Evolutionary conservation across 1,140 invertebrate genomes (phyloP).

Genomic region (Cherax destructor): DNA sequence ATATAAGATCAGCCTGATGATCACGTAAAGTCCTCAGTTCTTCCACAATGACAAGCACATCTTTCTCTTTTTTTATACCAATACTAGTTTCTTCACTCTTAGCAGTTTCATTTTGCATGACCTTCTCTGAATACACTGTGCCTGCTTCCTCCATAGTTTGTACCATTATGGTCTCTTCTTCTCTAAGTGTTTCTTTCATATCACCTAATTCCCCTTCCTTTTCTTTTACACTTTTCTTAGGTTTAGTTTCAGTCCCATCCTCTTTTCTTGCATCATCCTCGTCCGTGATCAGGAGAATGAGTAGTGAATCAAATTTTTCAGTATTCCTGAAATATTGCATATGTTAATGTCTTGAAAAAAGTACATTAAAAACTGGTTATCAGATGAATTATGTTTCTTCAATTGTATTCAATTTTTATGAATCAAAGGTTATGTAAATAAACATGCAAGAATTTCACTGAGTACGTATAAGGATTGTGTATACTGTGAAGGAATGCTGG

Average conservation of each 20-base stretch:
- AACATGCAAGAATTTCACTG: too few relatives aligned
- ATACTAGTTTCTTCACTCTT: neutral
- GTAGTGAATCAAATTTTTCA: slow-evolving; percentile 51
- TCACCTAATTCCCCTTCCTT: neutral
- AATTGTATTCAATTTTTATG: too few relatives aligned
- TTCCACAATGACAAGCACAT: slow-evolving; percentile 35
- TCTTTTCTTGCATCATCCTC: neutral
- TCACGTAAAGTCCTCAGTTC: slow-evolving; percentile 32
- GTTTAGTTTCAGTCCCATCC: neutral
- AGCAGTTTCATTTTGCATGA: neutral
- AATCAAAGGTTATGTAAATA: too few relatives aligned
- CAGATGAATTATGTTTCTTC: too few relatives aligned
- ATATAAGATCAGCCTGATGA: slow-evolving; percentile 43
- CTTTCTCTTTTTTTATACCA: slow-evolving; percentile 24
- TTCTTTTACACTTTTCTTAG: neutral
- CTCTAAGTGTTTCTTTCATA: slow-evolving; percentile 18
- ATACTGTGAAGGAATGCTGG: too few relatives aligned
- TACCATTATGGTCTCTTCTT: neutral
- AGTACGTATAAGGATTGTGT: too few relatives aligned
- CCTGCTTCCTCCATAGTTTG: neutral
- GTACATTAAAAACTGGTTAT: too few relatives aligned
- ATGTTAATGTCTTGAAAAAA: too few relatives aligned
- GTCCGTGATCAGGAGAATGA: slow-evolving; percentile 13
- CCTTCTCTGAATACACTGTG: neutral
- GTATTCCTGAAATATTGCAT: slow-evolving; percentile 22